Evolutionary conservation across 2,113 vertebrate species (phyloP).

Genomic region (Daboia siamensis): DNA sequence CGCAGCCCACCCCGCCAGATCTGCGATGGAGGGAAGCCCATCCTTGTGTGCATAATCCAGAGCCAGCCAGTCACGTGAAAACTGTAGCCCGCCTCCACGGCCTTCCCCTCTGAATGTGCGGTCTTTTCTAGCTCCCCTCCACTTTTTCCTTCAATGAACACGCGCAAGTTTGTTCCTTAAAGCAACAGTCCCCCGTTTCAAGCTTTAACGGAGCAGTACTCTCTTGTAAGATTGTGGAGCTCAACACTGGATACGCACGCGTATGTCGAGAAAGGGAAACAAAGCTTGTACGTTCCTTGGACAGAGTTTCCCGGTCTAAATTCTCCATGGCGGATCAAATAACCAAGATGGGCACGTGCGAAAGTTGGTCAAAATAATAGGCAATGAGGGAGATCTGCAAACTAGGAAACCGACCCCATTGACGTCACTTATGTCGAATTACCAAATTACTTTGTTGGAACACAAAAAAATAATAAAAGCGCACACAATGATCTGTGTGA

Average conservation of each 20-base stretch:
- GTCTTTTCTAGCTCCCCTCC: slow-evolving; percentile 23
- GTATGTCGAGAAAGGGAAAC: background rate
- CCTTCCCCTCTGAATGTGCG: slow-evolving; percentile 59
- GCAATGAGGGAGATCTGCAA: background rate
- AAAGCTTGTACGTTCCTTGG: background rate
- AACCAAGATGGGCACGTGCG: background rate
- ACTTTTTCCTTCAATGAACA: slow-evolving; percentile 57
- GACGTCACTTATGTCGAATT: too few species aligned
- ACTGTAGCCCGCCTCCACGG: slow-evolving; percentile 5
- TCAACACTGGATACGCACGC: background rate
- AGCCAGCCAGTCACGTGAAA: slow-evolving; percentile 51
- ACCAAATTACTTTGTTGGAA: background rate
- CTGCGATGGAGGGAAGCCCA: background rate
- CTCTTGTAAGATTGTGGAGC: background rate
- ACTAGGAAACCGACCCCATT: background rate
- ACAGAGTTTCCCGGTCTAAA: background rate
- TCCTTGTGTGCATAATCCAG: background rate
- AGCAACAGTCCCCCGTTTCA: slow-evolving; percentile 45
- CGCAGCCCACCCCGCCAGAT: background rate
- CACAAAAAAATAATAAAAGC: background rate
- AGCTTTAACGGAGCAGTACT: background rate
- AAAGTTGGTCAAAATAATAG: background rate
- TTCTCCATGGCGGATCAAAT: background rate
- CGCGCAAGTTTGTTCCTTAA: slow-evolving; percentile 57
- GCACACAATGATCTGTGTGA: background rate